These are phyloP conservation scores for Clarias batrachus DNA, from an alignment of 2,113 vertebrate species.

Conservation along the genomic window DNA sequence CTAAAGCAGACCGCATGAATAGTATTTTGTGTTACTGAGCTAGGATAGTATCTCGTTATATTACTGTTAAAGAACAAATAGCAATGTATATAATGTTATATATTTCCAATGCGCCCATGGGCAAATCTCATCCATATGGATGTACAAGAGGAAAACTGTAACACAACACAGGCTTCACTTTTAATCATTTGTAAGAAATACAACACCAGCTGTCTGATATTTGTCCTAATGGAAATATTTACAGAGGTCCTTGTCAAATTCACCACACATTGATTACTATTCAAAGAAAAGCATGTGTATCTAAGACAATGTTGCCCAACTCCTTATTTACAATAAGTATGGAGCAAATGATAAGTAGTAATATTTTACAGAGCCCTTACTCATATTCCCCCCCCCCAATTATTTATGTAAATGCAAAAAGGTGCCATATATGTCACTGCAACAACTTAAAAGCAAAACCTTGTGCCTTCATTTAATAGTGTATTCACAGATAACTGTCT, in stretches of 20 bases:
- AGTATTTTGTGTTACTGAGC: constrained; percentile 12
- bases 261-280: constrained; percentile 4
- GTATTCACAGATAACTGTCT: constrained; percentile 6
- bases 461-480: constrained; percentile 4
- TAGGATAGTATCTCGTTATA: neutral
- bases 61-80: constrained; percentile 1
- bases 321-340: constrained; percentile 39
- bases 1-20: constrained; percentile 12
- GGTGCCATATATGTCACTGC: neutral
- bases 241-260: constrained; percentile 8
- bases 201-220: constrained; percentile 3
- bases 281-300: constrained; percentile 15
- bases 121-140: constrained; percentile 5
- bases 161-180: constrained; percentile 20
- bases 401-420: constrained; percentile 11
- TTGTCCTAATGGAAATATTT: constrained; percentile 29
- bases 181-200: constrained; percentile 7
- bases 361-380: constrained; percentile 51
- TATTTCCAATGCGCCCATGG: neutral
- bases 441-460: neutral
- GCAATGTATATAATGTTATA: neutral
- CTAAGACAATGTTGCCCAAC: neutral
- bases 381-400: neutral
- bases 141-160: constrained; percentile 1
- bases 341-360: constrained; percentile 23